Base-by-base conservation (phyloP, 1,140 invertebrate genomes). In the Wiebesia pumilae region DNA sequence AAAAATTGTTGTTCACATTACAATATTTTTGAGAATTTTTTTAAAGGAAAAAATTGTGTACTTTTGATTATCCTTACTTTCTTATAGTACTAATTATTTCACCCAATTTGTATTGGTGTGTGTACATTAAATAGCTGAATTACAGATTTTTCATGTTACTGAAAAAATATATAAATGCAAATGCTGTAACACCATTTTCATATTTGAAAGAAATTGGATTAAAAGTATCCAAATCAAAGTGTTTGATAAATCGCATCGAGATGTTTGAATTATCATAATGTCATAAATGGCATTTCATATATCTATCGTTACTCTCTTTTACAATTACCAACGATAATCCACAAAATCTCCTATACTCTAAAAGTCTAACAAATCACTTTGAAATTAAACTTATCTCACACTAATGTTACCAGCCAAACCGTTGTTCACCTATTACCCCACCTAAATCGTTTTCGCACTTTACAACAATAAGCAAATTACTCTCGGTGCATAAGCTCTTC, bases 381-480 rank as follows among this genome's bases (percentile, higher is more conserved):
- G 73, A 14, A 67, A 69, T 79, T 38, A 79, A 85, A 85, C 58
- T 81, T 58, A 79, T 79, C 83, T 79, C 83, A 30, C 0, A 71
- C 43, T 84, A 35, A 19, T 27, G 73, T 81, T 79, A 79, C 79
- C 73, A 30, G 40, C 10, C 30, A n/a, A 69, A 79, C 58, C 75
- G 79, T 47, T 19, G 75, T 67, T n/a, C 40, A 24, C 14, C 83
- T 62, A 84, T 84, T 84, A 84, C 35, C 33, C 73, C 47, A 3
- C 27, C 54, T 38, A 35, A 65, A 78, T 78, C 58, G 47, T 35
- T 78, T 65, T 24, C 47, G 38, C 73, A 58, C 51, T 62, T 65
- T 43, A 33, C 78, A 73, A 81, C 78, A 85, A 81, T 81, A 75
- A 85, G 84, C 84, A 81, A 80, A 85, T 81, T 85, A 51, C 73